Base-by-base conservation (phyloP, 1,140 invertebrate species). In the Drosophila eugracilis region DNA sequence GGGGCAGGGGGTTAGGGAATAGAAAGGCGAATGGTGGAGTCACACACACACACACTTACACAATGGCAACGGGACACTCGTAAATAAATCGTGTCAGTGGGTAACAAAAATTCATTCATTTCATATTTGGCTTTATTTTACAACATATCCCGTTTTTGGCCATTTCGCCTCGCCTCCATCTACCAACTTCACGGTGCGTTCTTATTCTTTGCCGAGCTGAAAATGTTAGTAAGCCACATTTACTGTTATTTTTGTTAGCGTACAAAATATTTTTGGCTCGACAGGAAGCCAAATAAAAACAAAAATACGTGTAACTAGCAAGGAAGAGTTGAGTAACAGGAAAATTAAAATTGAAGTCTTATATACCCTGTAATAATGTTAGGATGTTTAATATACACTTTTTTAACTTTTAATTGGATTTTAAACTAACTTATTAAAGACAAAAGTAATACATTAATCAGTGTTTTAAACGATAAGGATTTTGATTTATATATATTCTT, bases 41-140 rank as follows among this genome's bases (percentile, higher is more conserved):
- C 39, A 42, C 63, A 83, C 47, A n/a, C n/a, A n/a, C n/a, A n/a
- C n/a, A n/a, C n/a, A n/a, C n/a, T n/a, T n/a, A n/a, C n/a, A 70
- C 69, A 78, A 75, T 79, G 80, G 55, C 53, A 21, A 19, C 37
- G 42, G 76, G 81, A 86, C 81, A 85, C 74, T 86, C 83, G 83
- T 86, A 86, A 86, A 86, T 86, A 86, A 86, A 86, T 86, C 83
- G 81, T 86, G 81, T 88, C 81, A 86, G 81, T 88, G 81, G 81
- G 81, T 88, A 86, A 86, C 77, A 86, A 88, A 85, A 85, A 88
- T 86, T 86, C 81, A 88, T 86, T 86, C 83, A 88, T 88, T 88
- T 86, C 81, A 86, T 86, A 86, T 86, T 88, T 74, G 70, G 67
- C 44, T 58, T 71, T 72, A 71, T 72, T 71, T 72, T 72, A 71